Base-by-base conservation (phyloP, 2,888 invertebrate genomes). In the Microctonus brassicae region DNA sequence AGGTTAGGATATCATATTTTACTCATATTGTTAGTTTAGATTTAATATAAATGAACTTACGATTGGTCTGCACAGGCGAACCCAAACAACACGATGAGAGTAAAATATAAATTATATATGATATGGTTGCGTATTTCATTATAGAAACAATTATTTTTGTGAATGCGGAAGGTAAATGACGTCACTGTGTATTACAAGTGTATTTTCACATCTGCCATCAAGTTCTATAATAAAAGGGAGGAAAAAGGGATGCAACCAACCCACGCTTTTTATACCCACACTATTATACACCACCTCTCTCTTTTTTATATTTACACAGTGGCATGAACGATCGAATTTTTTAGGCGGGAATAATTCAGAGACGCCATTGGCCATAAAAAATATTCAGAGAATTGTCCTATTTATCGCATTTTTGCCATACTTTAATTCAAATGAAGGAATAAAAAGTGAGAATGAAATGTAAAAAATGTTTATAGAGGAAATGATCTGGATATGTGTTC, bases 1-100 rank as follows among this genome's bases (percentile, higher is more conserved):
- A 58, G 58, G 58, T 58, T 58, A 58, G 34, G 34, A 29, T 58
- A 33, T 20, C n/a, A 20, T 33, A 33, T 58, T 9, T 6, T 4
- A n/a, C 29, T 17, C 34, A 33, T 17, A 13, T 1, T 47, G 47
- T n/a, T 6, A 17, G n/a, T 33, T 6, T 29, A 58, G 13, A 34
- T 29, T n/a, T 58, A 13, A 58, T 34, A 34, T 17, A 58, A 58
- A 58, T 58, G n/a, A 33, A 58, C 58, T 58, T 33, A 58, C 58
- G 29, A 17, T 58, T 34, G 20, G 58, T 10, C 20, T 58, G 33
- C 17, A 7, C 17, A 17, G 47, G 47, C 17, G 6, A 47, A 17
- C 47, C 47, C 47, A 17, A 47, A 47, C 47, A 47, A 17, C 17
- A 17, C 0, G 33, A 58, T 34, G 58, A 58, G 33, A 34, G 20